Conservation (phyloP, 2,888 invertebrate genomes). For the Pherbina coryleti region DNA sequence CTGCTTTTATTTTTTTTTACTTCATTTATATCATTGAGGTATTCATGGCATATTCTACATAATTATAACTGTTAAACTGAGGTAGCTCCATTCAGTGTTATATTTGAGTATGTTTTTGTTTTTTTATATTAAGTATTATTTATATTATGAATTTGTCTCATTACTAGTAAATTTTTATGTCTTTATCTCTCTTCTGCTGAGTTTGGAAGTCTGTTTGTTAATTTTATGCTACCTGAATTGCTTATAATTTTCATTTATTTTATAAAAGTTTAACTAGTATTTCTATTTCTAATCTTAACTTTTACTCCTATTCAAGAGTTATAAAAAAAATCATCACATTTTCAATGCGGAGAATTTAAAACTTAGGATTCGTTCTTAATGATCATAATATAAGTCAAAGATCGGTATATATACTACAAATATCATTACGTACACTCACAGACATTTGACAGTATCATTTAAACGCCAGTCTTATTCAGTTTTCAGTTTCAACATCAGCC, state of each 20-base stretch:
- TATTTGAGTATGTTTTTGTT: constrained; percentile 42
- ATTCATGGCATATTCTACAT: constrained; percentile 22
- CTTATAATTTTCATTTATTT: constrained; percentile 54
- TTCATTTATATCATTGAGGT: constrained; percentile 43
- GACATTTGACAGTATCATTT: constrained; percentile 1
- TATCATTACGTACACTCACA: constrained; percentile 19
- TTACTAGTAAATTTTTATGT: constrained; percentile 46
- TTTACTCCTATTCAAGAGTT: constrained; percentile 29
- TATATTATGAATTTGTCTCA: constrained; percentile 35
- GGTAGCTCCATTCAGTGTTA: constrained; percentile 57
- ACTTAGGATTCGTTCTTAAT: background rate
- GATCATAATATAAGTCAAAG: background rate
- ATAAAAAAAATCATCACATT: constrained; percentile 41
- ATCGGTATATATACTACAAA: background rate
- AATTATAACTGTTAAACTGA: constrained; percentile 47
- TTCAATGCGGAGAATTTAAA: background rate
- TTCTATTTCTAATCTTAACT: constrained; percentile 44
- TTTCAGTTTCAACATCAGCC: constrained; percentile 4
- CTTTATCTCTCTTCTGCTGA: constrained; percentile 18
- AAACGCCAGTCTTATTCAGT: constrained; percentile 29
- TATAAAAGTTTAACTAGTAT: background rate
- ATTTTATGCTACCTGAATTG: constrained; percentile 55
- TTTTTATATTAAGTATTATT: constrained; percentile 46
- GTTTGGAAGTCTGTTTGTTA: constrained; percentile 48
- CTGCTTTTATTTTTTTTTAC: constrained; percentile 41